Base-by-base conservation (phyloP, 1,140 invertebrate species). In the Rhyacophila brunnea region DNA sequence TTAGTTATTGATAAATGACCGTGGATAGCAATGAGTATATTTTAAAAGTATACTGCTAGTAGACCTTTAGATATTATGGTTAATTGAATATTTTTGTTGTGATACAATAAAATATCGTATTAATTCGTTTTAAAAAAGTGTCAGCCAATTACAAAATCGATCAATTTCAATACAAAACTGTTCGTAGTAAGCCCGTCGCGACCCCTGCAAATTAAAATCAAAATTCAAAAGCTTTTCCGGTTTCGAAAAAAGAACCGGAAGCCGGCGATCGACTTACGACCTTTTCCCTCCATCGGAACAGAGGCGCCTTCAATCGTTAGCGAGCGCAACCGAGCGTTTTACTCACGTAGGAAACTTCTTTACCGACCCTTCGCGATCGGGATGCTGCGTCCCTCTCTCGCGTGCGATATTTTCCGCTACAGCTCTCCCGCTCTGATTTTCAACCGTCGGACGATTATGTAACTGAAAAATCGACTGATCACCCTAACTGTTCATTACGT, bases 401-500 rank as follows among this genome's bases (percentile, higher is more conserved):
- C 35, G 11, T 42, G 15, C 35, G 47, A 13, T 6, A 11, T 20
- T 7, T 52, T 34, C 13, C 35, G 23, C 14, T 58, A 23, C 13
- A 11, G 2, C 42, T 13, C 17, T 42, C 54, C n/a, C 60, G 23
- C 43, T 62, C 60, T 13, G 15, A 40, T 23, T 46, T 15, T 32
- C 19, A 48, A 34, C 45, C 44, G 54, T 49, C 28, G 23, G 38
- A 35, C 11, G 53, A 44, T 62, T 62, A 58, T 49, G 45, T 58
- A 62, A 62, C 44, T 47, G 43, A 46, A 53, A 62, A 62, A 62
- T 58, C 23, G 15, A n/a, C 48, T 2, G 43, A 56, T 19, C 23
- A n/a, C n/a, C 23, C 23, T 5, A 28, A 28, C 9, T 28, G n/a
- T n/a, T n/a, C n/a, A 28, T 28, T 28, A 28, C 9, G 23, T 28